Evolutionary conservation across 2,888 invertebrate species (phyloP), one percentile per base, ranked within the genome.

Genomic region (Himalopsyche japonica): DNA sequence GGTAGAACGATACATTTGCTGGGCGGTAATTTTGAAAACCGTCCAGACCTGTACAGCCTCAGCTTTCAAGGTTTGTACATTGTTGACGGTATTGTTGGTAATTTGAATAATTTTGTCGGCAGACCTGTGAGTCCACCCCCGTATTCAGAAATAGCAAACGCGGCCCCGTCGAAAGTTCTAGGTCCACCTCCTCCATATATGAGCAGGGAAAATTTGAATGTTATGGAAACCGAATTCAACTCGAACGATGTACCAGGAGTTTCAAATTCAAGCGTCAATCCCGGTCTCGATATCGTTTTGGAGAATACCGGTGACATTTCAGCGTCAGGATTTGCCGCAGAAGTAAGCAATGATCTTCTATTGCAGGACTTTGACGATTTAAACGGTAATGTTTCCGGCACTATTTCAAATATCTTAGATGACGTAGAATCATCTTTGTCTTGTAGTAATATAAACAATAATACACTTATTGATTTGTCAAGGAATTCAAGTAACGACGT

Each of bases 141-240:
- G 0, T 92, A 92, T 79, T 90, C 89, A 0, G 92, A 92, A 77
- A 91, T 91, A 0, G 89, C 91, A 88, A 79, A 83, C 12, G 81
- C 79, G 15, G 85, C 84, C 7, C 87, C 92, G 0, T 90, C 90
- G 82, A 92, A 92, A 49, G 86, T 89, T 3, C 90, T 90, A 70
- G 93, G 93, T 0, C 93, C 93, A 0, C 93, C 93, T 0, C 93
- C 93, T 1, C 88, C 88, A 32, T 89, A 89, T 81, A 86, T 88
- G 8, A 88, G 89, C 27, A 87, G 88, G 82, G 88, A 88, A 57
- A 88, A 88, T 86, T 86, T 89, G 20, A 87, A 87, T 15, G 87
- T 34, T 15, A 43, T 79, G 37, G 37, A 27, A 15, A 43, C 57
- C n/a, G 30, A 32, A 30, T 43, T 37, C 20, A 20, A 47, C 12